Conservation (phyloP, 2,113 vertebrate genomes). For the Rostratula benghalensis region DNA sequence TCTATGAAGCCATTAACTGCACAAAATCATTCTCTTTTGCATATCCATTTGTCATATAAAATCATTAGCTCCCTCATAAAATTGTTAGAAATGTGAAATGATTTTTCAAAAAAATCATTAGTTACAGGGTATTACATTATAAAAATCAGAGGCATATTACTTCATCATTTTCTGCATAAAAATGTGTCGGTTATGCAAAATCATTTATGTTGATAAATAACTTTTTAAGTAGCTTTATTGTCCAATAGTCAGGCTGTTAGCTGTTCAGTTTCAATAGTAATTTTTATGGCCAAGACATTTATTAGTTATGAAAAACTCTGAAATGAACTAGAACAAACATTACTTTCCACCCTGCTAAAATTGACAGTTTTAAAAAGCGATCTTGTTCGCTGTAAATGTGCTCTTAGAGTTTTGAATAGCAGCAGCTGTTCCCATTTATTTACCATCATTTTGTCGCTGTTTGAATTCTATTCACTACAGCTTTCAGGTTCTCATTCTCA, state of each 20-base stretch:
- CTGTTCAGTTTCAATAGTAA: conserved; percentile 44
- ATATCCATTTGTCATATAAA: conserved; percentile 68
- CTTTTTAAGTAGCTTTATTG: conserved; percentile 64
- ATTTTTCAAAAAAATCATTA: conserved; percentile 66
- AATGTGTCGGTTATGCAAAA: conserved; percentile 57
- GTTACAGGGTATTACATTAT: conserved; percentile 60
- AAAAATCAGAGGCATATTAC: conserved; percentile 61
- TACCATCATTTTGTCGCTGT: conserved; percentile 1
- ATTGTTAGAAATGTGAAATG: conserved; percentile 68
- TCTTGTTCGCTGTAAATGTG: conserved; percentile 28
- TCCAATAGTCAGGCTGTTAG: conserved; percentile 52
- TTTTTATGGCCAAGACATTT: conserved; percentile 58
- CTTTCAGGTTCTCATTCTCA: conserved; percentile 5
- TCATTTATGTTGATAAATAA: conserved; percentile 75
- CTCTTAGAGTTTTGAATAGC: conserved; percentile 27
- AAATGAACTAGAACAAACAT: conserved; percentile 67
- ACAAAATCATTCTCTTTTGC: conserved; percentile 60
- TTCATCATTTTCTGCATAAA: conserved; percentile 65
- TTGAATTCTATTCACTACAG: conserved; percentile 2
- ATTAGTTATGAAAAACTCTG: conserved; percentile 52
- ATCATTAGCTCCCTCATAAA: conserved; percentile 68
- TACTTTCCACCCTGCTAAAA: conserved; percentile 62
- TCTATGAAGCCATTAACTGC: conserved; percentile 60
- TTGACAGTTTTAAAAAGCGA: conserved; percentile 40
- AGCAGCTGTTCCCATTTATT: conserved; percentile 43